Percentiles rank a stretch among this genome's conserved stretches.
phyloP scores from a whole-genome alignment of 2,797 vertebrate genomes.

The Phalloptychus januarius region DNA sequence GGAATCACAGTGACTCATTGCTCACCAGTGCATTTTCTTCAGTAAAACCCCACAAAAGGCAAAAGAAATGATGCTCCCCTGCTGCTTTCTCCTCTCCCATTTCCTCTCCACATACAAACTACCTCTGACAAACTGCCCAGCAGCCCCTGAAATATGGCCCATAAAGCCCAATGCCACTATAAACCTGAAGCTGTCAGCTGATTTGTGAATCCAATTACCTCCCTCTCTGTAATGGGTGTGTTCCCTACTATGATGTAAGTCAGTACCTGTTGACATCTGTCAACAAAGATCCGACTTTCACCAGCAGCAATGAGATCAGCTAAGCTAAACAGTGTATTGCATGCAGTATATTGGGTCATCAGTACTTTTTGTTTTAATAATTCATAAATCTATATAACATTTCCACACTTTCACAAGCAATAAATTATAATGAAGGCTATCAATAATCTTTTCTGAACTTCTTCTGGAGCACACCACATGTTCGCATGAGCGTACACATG shows the following conservation, averaged over 20 bases:
- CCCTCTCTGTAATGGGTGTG: conserved; percentile 79
- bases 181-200: conserved; percentile 77
- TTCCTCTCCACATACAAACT: conserved; percentile 61
- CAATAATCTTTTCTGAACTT: not conserved
- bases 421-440: not conserved
- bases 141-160: conserved; percentile 71
- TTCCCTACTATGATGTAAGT: conserved; percentile 77
- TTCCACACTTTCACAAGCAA: not conserved
- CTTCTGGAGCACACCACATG: not conserved
- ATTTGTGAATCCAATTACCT: conserved; percentile 87
- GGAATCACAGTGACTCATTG: conserved; percentile 34
- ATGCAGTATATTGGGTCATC: not conserved
- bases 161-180: conserved; percentile 72
- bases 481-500: not conserved
- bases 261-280: conserved; percentile 69
- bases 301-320: conserved; percentile 3
- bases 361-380: not conserved
- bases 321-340: not conserved
- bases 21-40: conserved; percentile 31
- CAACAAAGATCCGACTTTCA: conserved; percentile 40
- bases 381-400: not conserved
- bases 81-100: conserved; percentile 35
- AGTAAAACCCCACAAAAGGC: conserved; percentile 32
- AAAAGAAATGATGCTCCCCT: conserved; percentile 41
- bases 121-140: conserved; percentile 66